Conservation (phyloP, 2,888 invertebrate species). For the Graphium colonna region DNA sequence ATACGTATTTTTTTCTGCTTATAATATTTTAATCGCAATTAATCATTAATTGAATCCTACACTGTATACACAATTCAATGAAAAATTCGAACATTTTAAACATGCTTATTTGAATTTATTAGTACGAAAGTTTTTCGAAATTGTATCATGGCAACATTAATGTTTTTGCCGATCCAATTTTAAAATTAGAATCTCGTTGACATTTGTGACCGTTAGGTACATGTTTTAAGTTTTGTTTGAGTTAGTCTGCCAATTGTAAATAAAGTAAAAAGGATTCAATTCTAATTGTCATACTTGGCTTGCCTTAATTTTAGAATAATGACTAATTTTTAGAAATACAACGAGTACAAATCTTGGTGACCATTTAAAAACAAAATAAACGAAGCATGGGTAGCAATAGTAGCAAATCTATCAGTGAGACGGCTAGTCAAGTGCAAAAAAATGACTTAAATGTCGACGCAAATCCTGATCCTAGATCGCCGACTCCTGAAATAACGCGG, state of each 20-base stretch:
- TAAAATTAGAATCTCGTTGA: constrained; percentile 57
- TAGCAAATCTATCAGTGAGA: constrained; percentile 56
- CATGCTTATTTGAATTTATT: too few relatives aligned
- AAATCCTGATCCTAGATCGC: constrained; percentile 80
- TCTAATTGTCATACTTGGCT: constrained; percentile 11
- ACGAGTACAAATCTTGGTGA: constrained; percentile 17
- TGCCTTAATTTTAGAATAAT: constrained; percentile 10
- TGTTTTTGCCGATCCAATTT: constrained; percentile 27
- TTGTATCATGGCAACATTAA: constrained; percentile 11
- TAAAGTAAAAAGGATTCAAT: constrained; percentile 4
- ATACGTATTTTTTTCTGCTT: too few relatives aligned
- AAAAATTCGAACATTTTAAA: too few relatives aligned
- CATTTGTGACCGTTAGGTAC: constrained; percentile 60
- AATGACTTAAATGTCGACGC: constrained; percentile 46
- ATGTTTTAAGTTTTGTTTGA: constrained; percentile 45
- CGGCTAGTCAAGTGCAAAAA: constrained; percentile 44
- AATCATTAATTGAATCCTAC: too few relatives aligned
- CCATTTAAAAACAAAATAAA: neutral
- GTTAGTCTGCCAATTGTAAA: constrained; percentile 9
- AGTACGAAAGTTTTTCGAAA: too few relatives aligned
- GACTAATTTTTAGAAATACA: constrained; percentile 9
- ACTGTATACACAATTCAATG: too few relatives aligned
- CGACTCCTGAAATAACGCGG: constrained; percentile 78
- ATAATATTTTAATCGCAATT: too few relatives aligned
- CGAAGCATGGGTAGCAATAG: constrained; percentile 65